Evolutionary conservation across 2,888 invertebrate genomes (phyloP).

Genomic region (Amphipyra tragopoginis): DNA sequence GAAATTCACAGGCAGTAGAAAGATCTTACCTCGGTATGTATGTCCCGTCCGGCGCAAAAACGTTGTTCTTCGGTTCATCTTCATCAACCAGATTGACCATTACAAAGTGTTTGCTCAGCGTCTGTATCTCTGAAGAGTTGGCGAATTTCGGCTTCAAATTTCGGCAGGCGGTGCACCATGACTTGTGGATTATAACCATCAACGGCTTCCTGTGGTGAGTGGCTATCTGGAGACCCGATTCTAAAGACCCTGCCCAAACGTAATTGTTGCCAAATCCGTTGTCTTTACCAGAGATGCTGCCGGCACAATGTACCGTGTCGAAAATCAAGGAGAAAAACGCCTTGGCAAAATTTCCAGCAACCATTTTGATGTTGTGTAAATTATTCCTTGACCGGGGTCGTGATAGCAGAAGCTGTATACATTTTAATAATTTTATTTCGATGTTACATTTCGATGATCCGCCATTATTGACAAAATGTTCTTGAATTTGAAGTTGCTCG

Average conservation of each 20-base stretch:
- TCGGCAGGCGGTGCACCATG: conserved; percentile 92
- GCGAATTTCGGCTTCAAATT: conserved; percentile 91
- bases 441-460: conserved; percentile 51
- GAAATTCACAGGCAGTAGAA: background rate
- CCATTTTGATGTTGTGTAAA: conserved; percentile 67
- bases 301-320: conserved; percentile 71
- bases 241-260: conserved; percentile 84
- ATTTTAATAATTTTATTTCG: conserved; percentile 65
- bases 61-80: conserved; percentile 85
- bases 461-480: conserved; percentile 69
- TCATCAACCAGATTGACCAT: conserved; percentile 92
- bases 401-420: conserved; percentile 60
- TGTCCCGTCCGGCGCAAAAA: conserved; percentile 91
- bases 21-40: conserved; percentile 90
- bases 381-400: conserved; percentile 39
- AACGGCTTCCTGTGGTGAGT: conserved; percentile 88
- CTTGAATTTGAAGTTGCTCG: conserved; percentile 60
- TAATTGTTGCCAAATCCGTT: conserved; percentile 84
- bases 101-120: conserved; percentile 90
- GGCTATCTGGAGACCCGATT: conserved; percentile 82
- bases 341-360: conserved; percentile 72
- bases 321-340: conserved; percentile 72
- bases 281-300: conserved; percentile 68
- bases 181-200: conserved; percentile 92
- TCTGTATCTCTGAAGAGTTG: conserved; percentile 87